Percentiles rank a stretch among this genome's conserved stretches.
Evolutionary conservation across 2,113 vertebrate genomes (phyloP).

Genomic region (Trematomus loennbergii): DNA sequence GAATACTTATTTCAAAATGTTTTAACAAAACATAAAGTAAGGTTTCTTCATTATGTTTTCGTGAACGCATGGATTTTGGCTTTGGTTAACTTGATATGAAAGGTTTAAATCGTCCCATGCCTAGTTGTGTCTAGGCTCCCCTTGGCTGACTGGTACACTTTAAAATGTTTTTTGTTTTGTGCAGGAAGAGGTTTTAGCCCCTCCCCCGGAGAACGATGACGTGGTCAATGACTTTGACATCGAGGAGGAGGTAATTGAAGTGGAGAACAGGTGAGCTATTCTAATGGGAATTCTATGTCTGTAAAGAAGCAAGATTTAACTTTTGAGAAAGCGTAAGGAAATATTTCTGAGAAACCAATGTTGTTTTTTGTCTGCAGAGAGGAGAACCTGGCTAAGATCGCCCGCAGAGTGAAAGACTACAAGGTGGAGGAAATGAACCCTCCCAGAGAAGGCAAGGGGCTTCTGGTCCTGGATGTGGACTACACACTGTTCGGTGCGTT

Average conservation of each 20-base stretch:
- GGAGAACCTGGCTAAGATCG: slow-evolving; percentile 98
- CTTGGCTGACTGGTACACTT: not conserved
- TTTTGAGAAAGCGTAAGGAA: not conserved
- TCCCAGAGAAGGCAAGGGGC: slow-evolving; percentile 95
- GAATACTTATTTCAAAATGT: too few species aligned
- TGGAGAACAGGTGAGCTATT: slow-evolving; percentile 92
- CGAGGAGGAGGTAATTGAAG: slow-evolving; percentile 99
- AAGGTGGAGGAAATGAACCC: slow-evolving; percentile 96
- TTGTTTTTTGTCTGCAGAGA: slow-evolving; percentile 83
- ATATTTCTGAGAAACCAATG: slow-evolving; percentile 6
- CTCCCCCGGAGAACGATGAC: slow-evolving; percentile 98
- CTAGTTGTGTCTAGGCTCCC: not conserved
- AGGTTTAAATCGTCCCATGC: too few species aligned
- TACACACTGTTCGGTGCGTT: slow-evolving; percentile 97
- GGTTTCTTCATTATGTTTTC: too few species aligned
- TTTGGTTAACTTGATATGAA: too few species aligned
- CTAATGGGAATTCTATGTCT: not conserved
- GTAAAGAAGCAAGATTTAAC: not conserved
- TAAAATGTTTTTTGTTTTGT: slow-evolving; percentile 20
- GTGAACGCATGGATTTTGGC: too few species aligned
- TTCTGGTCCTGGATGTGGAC: slow-evolving; percentile 97
- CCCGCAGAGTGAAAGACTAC: slow-evolving; percentile 96
- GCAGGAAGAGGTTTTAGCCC: slow-evolving; percentile 97
- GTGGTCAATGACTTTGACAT: slow-evolving; percentile 99
- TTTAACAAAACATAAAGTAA: too few species aligned